Evolutionary conservation across 2,888 invertebrate genomes (phyloP), one percentile per base, ranked within the genome.

Genomic region (Dermolepida albohirtum): DNA sequence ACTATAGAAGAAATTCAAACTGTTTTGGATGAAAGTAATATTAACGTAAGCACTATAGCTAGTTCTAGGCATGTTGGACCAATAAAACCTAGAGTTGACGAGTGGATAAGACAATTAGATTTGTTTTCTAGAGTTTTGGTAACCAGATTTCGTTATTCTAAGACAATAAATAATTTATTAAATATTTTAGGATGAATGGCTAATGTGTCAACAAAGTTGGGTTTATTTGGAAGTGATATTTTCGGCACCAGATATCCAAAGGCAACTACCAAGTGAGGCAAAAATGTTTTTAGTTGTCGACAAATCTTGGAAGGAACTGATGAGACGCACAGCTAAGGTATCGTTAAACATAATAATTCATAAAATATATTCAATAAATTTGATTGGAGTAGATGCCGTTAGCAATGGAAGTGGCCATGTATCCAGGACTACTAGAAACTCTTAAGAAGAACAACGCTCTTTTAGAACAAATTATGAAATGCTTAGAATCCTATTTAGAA

Each of bases 221-320:
- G 87, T 96, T 43, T 97, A 97, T 79, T 84, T 97, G 76, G 97
- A 97, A 82, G 95, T 96, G 0, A 96, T 97, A 78, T 97, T 97
- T 82, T 92, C 94, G 7, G 96, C 97, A 0, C 95, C 96, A 0
- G 97, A 97, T 79, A 97, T 97, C 75, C 95, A 96, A 81, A 89
- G 95, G 11, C 97, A 97, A 80, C 85, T 97, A 79, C 97, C 97
- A 0, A 90, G 91, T 74, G 97, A 97, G 81, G 93, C 96, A 0
- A 91, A 93, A 78, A 88, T 96, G 78, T 97, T 97, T 80, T 87
- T 88, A 2, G 86, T 89, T 63, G 96, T 96, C 0, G 96, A 97
- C 80, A 96, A 94, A 79, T 92, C 92, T 0, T 96, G 94, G 89
- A 95, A 95, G 79, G 94, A 94, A 72, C 90, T 94, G 34, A 94